Conservation (phyloP, 1,140 invertebrate genomes). For the Vanessa atalanta region DNA sequence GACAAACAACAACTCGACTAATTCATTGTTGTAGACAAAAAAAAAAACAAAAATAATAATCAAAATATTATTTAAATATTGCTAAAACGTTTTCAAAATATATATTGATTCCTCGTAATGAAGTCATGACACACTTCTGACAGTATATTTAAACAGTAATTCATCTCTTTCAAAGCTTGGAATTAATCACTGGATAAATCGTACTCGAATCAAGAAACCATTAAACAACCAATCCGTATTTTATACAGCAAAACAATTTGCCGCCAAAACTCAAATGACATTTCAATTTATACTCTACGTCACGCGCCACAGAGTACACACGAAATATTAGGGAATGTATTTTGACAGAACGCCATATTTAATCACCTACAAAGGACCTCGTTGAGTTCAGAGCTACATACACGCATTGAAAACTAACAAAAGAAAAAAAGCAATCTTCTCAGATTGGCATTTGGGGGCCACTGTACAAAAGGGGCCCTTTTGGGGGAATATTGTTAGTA, state of each 20-base stretch:
- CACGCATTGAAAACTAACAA: slow-evolving; percentile 78
- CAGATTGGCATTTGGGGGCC: slow-evolving; percentile 76
- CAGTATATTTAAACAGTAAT: slow-evolving; percentile 25
- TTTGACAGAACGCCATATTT: slow-evolving; percentile 61
- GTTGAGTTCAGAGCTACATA: slow-evolving; percentile 65
- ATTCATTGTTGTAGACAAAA: too few species aligned
- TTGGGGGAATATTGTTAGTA: slow-evolving; percentile 72
- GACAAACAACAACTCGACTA: too few species aligned
- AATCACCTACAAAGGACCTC: slow-evolving; percentile 75
- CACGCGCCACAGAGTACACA: slow-evolving; percentile 37
- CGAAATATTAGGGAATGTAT: slow-evolving; percentile 36
- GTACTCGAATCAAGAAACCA: slow-evolving; percentile 75
- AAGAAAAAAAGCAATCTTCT: slow-evolving; percentile 79
- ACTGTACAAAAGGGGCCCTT: slow-evolving; percentile 66
- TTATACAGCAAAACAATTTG: slow-evolving; percentile 51
- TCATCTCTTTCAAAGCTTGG: slow-evolving; percentile 45
- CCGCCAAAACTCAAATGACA: slow-evolving; percentile 40
- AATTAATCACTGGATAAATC: slow-evolving; percentile 77
- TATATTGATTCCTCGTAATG: too few species aligned
- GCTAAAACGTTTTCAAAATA: too few species aligned
- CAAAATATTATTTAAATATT: too few species aligned
- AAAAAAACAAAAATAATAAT: too few species aligned
- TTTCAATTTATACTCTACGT: slow-evolving; percentile 47
- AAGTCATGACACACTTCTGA: slow-evolving; percentile 1
- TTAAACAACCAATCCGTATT: slow-evolving; percentile 76